Evolutionary conservation across 2,888 invertebrate genomes (phyloP).

Genomic region (Oegoconia quadripuncta): DNA sequence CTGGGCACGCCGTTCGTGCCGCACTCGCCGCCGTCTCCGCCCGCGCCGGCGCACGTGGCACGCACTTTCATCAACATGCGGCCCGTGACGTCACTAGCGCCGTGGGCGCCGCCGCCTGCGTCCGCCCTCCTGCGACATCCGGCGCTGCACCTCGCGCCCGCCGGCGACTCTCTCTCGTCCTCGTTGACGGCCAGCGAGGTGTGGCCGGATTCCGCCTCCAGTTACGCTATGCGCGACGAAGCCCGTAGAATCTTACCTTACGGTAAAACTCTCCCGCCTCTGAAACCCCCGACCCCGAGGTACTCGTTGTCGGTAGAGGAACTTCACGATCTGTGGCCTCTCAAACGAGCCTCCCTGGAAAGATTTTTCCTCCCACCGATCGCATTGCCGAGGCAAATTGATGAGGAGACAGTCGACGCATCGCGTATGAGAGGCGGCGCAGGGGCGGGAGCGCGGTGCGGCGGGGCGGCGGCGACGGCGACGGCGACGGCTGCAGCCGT

Average conservation of each 20-base stretch:
- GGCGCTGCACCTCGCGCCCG: slow-evolving; percentile 21
- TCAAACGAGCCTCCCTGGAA: slow-evolving; percentile 36
- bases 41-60: slow-evolving; percentile 37
- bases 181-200: slow-evolving; percentile 54
- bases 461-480: slow-evolving; percentile 18
- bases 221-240: slow-evolving; percentile 31
- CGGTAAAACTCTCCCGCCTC: slow-evolving; percentile 53
- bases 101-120: slow-evolving; percentile 14
- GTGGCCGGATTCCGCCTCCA: slow-evolving; percentile 42
- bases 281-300: slow-evolving; percentile 46
- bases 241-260: slow-evolving; percentile 43
- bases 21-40: slow-evolving; percentile 36
- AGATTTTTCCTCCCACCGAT: slow-evolving; percentile 46
- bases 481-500: slow-evolving; percentile 12
- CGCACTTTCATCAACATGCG: slow-evolving; percentile 52
- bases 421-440: slow-evolving; percentile 20
- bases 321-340: slow-evolving; percentile 48
- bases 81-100: slow-evolving; percentile 28
- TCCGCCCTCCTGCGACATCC: slow-evolving; percentile 22
- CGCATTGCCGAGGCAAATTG: slow-evolving; percentile 28
- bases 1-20: slow-evolving; percentile 32
- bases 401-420: slow-evolving; percentile 12
- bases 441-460: slow-evolving; percentile 17
- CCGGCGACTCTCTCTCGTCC: slow-evolving; percentile 43
- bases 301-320: slow-evolving; percentile 28